Evolutionary conservation across 1,140 invertebrate species (phyloP), one percentile per base, ranked within the genome.

Genomic region (Hirudo medicinalis): DNA sequence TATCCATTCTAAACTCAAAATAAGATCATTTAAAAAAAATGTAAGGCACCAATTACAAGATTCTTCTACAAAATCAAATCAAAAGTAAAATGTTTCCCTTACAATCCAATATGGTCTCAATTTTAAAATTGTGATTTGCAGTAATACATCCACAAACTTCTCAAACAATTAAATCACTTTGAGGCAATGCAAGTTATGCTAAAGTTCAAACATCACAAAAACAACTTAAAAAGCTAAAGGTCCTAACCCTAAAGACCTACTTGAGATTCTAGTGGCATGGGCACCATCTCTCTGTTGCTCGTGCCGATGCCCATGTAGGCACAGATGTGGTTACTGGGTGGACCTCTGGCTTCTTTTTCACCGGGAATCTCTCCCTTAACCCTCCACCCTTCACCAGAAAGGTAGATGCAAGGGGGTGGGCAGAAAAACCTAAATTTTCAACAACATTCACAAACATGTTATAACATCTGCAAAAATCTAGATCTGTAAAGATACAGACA

Each of bases 361-460:
- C 53, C n/a, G n/a, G 49, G 25, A 13, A 5, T 22, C 43, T 49
- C 91, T 53, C 22, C 53, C 15, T 70, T 70, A 73, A 91, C 88
- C 20, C 94, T 87, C 94, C 94, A 97, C 4, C 94, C 94, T 75
- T 94, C 92, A 5, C 94, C 94, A 77, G 91, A 90, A 22, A 97
- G 81, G 81, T 97, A 97, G 76, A 97, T 94, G 80, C 94, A 97
- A 0, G 94, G 94, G 0, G 94, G 94, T 0, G 94, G 94, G 79
- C 94, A 97, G 82, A 97, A 97, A 82, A 97, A 97, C 69, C 83
- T 70, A 29, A 68, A 63, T 3, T 25, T 63, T 63, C 29, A 32
- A 13, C 17, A 19, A 20, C 8, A 1, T 20, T 25, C 22, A 25
- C 13, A 8, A 22, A 25, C 0, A 8, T n/a, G 11, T 63, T 11